Base-by-base conservation (phyloP, 1,140 invertebrate species). In the Scaptodrosophila lebanonensis region DNA sequence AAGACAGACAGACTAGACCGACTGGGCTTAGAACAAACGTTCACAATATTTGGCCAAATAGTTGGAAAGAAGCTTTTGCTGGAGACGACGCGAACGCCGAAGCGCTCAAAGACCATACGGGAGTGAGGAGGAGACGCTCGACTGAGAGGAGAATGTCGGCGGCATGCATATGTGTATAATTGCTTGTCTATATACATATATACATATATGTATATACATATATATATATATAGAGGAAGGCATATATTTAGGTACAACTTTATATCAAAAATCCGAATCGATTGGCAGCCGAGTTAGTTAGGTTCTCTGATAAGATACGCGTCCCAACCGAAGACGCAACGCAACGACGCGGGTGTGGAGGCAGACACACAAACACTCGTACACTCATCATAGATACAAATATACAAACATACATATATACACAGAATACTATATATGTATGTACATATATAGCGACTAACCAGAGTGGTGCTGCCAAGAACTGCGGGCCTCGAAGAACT, bases 181-280 rank as follows among this genome's bases (percentile, higher is more conserved):
- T 25, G 47, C 32, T 11, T 6, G 27, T n/a, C 17, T 42, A 38
- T 8, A 27, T 32, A 45, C 20, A 11, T 35, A 25, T 35, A 11
- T 38, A 15, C 20, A 29, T 38, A 3, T 20, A 9, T 47, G 36
- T 43, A 30, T 48, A 45, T 62, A 33, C 17, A 16, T 20, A 30
- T 32, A 20, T 44, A 32, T 30, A 27, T 27, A 32, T 48, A 40
- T 6, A 38, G 8, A 33, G 32, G 6, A n/a, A 33, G 12, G 6
- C 12, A 33, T n/a, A n/a, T 13, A 33, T 3, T 8, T 33, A 33
- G 3, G 8, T 33, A 33, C 9, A 9, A 4, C 3, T 33, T 33
- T 61, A 50, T 66, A 73, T 79, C 64, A 66, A 61, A 73, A 75
- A 61, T 73, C 61, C 66, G 66, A 79, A 79, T 79, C 75, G 69